These are phyloP conservation scores for Poicephalus meyeri DNA, from an alignment of 2,113 vertebrate genomes.

Conservation along the genomic window DNA sequence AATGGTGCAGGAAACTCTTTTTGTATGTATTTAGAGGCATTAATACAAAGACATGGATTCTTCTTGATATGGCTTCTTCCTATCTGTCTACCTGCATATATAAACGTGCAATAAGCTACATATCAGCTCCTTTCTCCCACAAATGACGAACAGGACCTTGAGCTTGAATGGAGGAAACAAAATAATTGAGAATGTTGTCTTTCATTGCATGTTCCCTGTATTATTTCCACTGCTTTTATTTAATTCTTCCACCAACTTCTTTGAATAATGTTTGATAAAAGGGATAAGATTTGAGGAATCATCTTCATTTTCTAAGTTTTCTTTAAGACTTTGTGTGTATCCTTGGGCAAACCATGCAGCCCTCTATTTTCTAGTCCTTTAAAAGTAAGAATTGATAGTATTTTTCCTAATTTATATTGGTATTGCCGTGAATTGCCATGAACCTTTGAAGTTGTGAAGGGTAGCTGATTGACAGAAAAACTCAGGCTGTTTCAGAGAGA, in stretches of 20 bases:
- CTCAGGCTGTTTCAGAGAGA: background rate
- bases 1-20: background rate
- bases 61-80: background rate
- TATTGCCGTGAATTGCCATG: background rate
- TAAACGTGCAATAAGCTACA: background rate
- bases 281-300: background rate
- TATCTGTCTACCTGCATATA: background rate
- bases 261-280: background rate
- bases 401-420: background rate
- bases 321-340: background rate
- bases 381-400: background rate
- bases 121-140: background rate
- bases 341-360: background rate
- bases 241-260: background rate
- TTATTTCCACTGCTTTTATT: background rate
- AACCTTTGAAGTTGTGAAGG: background rate
- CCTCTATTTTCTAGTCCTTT: background rate
- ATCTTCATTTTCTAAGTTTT: background rate
- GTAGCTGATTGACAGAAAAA: background rate
- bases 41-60: background rate
- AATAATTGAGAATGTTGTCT: background rate
- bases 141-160: background rate
- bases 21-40: background rate
- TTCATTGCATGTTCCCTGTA: background rate
- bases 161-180: background rate